These are phyloP conservation scores for Nephrotoma appendiculata DNA, from an alignment of 2,888 invertebrate genomes.

Conservation along the genomic window DNA sequence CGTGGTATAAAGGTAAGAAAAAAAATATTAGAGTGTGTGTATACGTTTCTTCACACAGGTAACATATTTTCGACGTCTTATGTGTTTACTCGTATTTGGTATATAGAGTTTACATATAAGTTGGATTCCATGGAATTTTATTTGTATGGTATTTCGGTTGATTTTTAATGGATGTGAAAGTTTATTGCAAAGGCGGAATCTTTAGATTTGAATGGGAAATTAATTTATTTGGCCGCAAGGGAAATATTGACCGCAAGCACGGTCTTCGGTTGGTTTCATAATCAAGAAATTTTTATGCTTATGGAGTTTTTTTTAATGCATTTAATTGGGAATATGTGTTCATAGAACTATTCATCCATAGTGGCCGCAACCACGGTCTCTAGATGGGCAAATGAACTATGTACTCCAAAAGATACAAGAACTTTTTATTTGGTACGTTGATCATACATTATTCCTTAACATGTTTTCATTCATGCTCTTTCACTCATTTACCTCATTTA, in stretches of 20 bases:
- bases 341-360: too few species aligned
- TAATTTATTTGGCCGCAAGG: neutral
- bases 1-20: neutral
- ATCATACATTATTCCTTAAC: too few species aligned
- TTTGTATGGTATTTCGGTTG: neutral
- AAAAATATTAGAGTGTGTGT: neutral
- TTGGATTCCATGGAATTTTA: neutral
- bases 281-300: neutral
- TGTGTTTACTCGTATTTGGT: neutral
- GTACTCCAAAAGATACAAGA: too few species aligned
- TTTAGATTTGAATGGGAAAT: neutral
- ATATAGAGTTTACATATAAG: neutral
- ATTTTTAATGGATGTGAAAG: neutral
- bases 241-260: neutral
- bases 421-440: too few species aligned
- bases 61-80: neutral
- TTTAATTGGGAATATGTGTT: too few species aligned
- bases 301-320: too few species aligned
- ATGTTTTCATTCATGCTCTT: too few species aligned
- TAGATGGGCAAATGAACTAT: too few species aligned
- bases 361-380: too few species aligned
- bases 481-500: too few species aligned
- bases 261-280: neutral
- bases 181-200: neutral
- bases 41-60: neutral